Evolutionary conservation across 1,140 invertebrate species (phyloP), one percentile per base, ranked within the genome.

Genomic region (Sitodiplosis mosellana): DNA sequence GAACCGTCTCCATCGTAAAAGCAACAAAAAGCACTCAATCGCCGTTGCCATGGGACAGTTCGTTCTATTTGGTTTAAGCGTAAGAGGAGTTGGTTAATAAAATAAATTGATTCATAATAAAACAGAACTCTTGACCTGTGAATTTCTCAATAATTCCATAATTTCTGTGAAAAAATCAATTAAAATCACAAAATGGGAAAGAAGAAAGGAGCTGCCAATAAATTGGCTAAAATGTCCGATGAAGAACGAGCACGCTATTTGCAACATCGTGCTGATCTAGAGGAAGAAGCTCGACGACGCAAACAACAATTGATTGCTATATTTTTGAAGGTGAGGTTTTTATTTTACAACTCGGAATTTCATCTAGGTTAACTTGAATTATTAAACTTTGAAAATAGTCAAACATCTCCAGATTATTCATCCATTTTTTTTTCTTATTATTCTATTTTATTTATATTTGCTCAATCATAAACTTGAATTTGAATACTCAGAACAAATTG

Each of bases 141-240:
- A n/a, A n/a, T n/a, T n/a, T n/a, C n/a, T n/a, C n/a, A n/a, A n/a
- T n/a, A n/a, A n/a, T n/a, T n/a, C n/a, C n/a, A n/a, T n/a, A n/a
- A n/a, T n/a, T n/a, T n/a, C n/a, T n/a, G n/a, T n/a, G n/a, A 27
- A 27, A 27, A 10, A 67, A 62, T 59, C 12, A 20, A 41, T 27
- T 27, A 27, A 27, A n/a, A n/a, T n/a, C n/a, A n/a, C n/a, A 66
- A 61, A 54, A 74, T 75, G 73, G 68, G 70, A 14, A 74, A 74
- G 51, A 83, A 82, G 60, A 77, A 75, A 60, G 68, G 72, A 19
- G 78, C 81, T 63, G 75, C 70, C 38, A 83, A 80, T 52, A 82
- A 83, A 59, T 61, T 87, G 52, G 77, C 81, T 45, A 76, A 77
- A 53, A 87, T 87, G 83, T 81, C 73, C 0, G 83, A 86, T 51